Conservation (phyloP, 2,113 vertebrate species). For the Zootoca vivipara region DNA sequence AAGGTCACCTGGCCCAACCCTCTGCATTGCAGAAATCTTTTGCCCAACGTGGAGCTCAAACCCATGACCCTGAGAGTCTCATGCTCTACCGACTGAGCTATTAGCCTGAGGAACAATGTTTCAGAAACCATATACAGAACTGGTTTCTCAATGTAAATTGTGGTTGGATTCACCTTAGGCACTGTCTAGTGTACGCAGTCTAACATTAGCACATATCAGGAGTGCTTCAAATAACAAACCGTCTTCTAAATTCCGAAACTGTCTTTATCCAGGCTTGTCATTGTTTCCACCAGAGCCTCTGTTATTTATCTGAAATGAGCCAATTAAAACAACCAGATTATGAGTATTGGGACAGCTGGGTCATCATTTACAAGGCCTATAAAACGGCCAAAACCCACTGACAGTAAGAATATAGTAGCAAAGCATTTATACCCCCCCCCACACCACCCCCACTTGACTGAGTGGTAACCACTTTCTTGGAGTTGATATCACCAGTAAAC, state of each 20-base stretch:
- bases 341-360: not conserved
- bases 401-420: not conserved
- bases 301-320: not conserved
- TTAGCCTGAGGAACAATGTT: not conserved
- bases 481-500: not conserved
- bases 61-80: too few species aligned
- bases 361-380: not conserved
- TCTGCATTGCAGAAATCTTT: too few species aligned
- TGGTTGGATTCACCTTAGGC: not conserved
- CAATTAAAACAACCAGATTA: not conserved
- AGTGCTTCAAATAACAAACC: slow-evolving; percentile 16
- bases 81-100: too few species aligned
- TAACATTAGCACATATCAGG: not conserved
- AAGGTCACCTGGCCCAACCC: too few species aligned
- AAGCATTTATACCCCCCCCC: not conserved
- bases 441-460: not conserved
- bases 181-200: not conserved
- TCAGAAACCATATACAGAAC: not conserved
- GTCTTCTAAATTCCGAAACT: not conserved
- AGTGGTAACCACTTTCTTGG: not conserved
- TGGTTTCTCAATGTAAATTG: fast-evolving
- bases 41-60: too few species aligned
- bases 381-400: not conserved
- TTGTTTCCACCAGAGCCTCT: not conserved
- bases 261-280: not conserved